These are phyloP conservation scores for Polylopha cassiicola DNA, from an alignment of 2,888 invertebrate species.

Conservation along the genomic window DNA sequence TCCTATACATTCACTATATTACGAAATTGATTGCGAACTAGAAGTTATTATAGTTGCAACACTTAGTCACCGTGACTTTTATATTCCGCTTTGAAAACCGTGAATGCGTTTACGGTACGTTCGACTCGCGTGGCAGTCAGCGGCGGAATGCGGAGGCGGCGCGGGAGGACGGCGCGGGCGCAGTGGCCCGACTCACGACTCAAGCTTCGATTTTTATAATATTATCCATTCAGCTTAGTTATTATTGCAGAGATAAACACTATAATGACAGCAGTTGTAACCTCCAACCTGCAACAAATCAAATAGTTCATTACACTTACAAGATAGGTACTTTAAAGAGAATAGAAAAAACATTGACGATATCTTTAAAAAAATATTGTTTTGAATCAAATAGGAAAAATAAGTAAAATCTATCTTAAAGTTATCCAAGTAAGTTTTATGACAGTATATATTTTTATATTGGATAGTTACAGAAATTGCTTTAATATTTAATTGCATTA, in stretches of 20 bases:
- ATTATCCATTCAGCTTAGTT: slow-evolving; percentile 26
- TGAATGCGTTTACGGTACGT: slow-evolving; percentile 37
- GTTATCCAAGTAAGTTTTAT: no score
- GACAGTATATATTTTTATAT: no score
- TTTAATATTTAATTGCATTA: no score
- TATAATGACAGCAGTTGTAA: no score
- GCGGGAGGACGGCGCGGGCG: slow-evolving; percentile 29
- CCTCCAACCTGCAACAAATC: slow-evolving; percentile 33
- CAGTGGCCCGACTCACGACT: slow-evolving; percentile 31
- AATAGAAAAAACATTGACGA: no score
- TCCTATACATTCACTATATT: slow-evolving; percentile 35
- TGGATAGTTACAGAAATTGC: no score
- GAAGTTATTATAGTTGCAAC: slow-evolving; percentile 37
- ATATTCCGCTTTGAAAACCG: slow-evolving; percentile 27
- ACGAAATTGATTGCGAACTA: slow-evolving; percentile 31
- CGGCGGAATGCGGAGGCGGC: slow-evolving; percentile 47
- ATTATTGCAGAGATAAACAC: no score
- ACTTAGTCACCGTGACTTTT: slow-evolving; percentile 32
- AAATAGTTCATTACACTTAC: no score
- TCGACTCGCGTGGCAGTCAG: slow-evolving; percentile 40
- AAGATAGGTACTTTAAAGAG: no score
- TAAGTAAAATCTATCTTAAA: no score
- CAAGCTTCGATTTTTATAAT: slow-evolving; percentile 52
- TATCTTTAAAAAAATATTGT: no score
- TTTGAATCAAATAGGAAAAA: no score